These are phyloP conservation scores for Lepidocolaptes lacrymiger DNA, from an alignment of 2,797 vertebrate species.

Conservation along the genomic window DNA sequence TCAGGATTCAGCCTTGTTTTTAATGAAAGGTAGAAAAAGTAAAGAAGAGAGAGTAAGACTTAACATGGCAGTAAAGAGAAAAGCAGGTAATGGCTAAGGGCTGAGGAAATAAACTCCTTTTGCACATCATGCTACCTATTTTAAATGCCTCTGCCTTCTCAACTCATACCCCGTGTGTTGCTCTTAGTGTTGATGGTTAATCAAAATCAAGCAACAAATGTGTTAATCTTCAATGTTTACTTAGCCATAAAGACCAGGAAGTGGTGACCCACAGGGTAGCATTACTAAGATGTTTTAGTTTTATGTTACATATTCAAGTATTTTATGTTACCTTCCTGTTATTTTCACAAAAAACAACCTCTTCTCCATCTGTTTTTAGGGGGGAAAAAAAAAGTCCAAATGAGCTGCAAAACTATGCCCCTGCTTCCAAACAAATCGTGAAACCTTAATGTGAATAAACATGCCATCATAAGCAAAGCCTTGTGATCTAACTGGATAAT, in stretches of 20 bases:
- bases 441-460: constrained; percentile 55
- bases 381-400: background rate
- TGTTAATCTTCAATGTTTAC: constrained; percentile 1
- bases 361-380: background rate
- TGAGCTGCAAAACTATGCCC: background rate
- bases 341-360: constrained; percentile 30
- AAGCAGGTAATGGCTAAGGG: rapidly evolving
- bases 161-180: background rate
- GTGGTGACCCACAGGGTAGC: background rate
- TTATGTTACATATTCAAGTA: background rate
- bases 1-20: background rate
- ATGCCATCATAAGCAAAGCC: constrained; percentile 57
- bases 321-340: constrained; percentile 12
- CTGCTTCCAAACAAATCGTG: background rate
- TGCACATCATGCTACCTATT: background rate
- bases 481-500: constrained; percentile 40
- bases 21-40: background rate
- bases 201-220: constrained; percentile 17
- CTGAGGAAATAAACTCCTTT: background rate
- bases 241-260: background rate
- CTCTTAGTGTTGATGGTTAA: background rate
- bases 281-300: background rate
- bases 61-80: background rate
- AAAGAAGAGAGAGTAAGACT: background rate
- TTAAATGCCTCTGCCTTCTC: background rate